phyloP scores from a whole-genome alignment of 2,888 invertebrate species.

The Nudaria mundana region DNA sequence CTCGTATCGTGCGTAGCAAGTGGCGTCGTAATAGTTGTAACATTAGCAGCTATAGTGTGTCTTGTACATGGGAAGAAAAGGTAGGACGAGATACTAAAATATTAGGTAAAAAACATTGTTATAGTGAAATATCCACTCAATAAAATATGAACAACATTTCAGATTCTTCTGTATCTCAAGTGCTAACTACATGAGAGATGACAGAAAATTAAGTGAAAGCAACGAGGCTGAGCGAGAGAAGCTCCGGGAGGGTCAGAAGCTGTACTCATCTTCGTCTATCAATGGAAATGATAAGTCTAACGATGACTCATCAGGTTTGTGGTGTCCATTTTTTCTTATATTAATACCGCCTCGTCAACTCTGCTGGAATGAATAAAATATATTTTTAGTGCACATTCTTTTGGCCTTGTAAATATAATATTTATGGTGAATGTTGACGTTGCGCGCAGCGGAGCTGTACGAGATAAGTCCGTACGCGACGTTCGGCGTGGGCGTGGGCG shows the following conservation, averaged over 20 bases:
- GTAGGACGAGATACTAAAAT: too few species aligned
- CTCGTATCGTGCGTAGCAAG: constrained; percentile 65
- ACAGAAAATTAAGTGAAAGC: constrained; percentile 74
- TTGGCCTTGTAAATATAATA: too few species aligned
- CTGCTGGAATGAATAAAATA: too few species aligned
- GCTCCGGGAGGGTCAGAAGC: constrained; percentile 72
- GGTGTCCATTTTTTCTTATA: too few species aligned
- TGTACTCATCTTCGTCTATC: constrained; percentile 76
- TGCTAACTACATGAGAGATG: constrained; percentile 70
- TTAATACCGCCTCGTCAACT: too few species aligned
- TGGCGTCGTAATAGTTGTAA: constrained; percentile 60
- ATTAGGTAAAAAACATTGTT: background rate
- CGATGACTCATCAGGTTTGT: constrained; percentile 74
- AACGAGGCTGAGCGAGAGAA: constrained; percentile 77
- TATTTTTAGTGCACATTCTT: too few species aligned
- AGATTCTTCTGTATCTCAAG: constrained; percentile 72
- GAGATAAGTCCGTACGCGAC: constrained; percentile 91
- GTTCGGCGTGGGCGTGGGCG: constrained; percentile 83
- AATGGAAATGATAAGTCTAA: constrained; percentile 79
- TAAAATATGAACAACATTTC: too few species aligned
- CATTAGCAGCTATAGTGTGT: constrained; percentile 61
- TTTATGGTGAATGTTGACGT: too few species aligned
- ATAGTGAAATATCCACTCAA: too few species aligned
- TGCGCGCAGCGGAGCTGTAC: constrained; percentile 83
- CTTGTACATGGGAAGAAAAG: constrained; percentile 67